Evolutionary conservation across 92 coral and sea anemone genomes (phyloP), one percentile per base, ranked within the genome.

Genomic region (Phenganax subtilis): DNA sequence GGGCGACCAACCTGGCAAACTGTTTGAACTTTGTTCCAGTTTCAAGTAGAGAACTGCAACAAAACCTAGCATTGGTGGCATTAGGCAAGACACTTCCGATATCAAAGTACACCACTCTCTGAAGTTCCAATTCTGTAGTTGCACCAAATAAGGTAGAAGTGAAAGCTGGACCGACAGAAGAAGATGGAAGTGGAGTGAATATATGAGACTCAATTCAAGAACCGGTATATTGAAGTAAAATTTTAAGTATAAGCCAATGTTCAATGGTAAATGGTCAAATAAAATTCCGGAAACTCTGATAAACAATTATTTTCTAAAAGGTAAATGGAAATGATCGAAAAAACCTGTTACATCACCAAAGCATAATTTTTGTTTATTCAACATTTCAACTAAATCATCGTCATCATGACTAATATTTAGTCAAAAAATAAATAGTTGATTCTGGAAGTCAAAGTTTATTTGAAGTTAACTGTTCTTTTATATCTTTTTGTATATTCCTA

Each of bases 31-130:
- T 88, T 74, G 86, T 88, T 25, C 86, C 88, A 27, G 62, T 88
- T 16, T 51, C 83, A 15, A 75, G 85, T 27, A 88, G 88, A 64
- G 69, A 85, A n/a, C 58, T 75, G 28, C 51, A 88, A 51, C 88
- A 88, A 58, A 85, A 76, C 61, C 64, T 85, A 69, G 90, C 90
- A 12, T 88, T 85, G 89, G 63, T 88, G 51, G 90, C 90, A 5
- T 80, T 85, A 16, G 90, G 77, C 55, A 12, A 85, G 25, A 74
- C 90, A 31, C 71, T 88, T 31, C 88, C 85, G 15, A 75, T 85
- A 71, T 72, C 88, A 16, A 51, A 75, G 54, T 87, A 87, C 77
- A 68, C 69, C 58, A 54, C 69, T 57, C 57, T 87, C 47, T 69
- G 89, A 5, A 17, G 62, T 78, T 37, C 37, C 53, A 71, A 54